These are phyloP conservation scores for Polietes domitor DNA, from an alignment of 2,888 invertebrate species.

Conservation along the genomic window DNA sequence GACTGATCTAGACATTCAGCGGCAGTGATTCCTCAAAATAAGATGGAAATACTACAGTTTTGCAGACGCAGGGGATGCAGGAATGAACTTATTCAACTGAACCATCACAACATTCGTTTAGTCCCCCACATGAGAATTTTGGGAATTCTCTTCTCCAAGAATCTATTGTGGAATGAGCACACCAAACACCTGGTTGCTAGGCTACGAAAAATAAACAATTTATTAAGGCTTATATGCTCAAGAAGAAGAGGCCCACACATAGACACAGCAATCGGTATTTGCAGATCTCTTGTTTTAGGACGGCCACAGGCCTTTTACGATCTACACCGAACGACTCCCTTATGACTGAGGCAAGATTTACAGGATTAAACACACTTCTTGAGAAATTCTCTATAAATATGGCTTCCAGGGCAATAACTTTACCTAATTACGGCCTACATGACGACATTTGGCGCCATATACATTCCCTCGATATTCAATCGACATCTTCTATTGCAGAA, in stretches of 20 bases:
- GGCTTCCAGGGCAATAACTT: not conserved
- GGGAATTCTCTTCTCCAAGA: conserved; percentile 14
- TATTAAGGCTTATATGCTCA: conserved; percentile 42
- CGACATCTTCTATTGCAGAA: not conserved
- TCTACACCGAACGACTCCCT: conserved; percentile 33
- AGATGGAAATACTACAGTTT: not conserved
- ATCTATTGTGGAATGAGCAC: conserved; percentile 37
- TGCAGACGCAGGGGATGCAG: not conserved
- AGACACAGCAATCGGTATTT: conserved; percentile 40
- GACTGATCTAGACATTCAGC: not conserved
- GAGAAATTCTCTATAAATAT: not conserved
- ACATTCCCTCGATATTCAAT: not conserved
- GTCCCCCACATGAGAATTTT: not conserved
- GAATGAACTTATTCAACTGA: not conserved
- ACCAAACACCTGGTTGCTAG: not conserved
- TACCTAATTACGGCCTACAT: not conserved
- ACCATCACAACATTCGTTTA: not conserved
- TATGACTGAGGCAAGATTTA: not conserved
- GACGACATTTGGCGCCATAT: not conserved
- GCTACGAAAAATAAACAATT: conserved; percentile 46
- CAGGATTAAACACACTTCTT: not conserved
- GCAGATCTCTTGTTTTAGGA: conserved; percentile 60
- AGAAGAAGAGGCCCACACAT: conserved; percentile 48
- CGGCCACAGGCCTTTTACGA: conserved; percentile 48
- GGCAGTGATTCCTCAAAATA: not conserved